phyloP scores from a whole-genome alignment of 2,113 vertebrate genomes.

The Puffinus mauretanicus region DNA sequence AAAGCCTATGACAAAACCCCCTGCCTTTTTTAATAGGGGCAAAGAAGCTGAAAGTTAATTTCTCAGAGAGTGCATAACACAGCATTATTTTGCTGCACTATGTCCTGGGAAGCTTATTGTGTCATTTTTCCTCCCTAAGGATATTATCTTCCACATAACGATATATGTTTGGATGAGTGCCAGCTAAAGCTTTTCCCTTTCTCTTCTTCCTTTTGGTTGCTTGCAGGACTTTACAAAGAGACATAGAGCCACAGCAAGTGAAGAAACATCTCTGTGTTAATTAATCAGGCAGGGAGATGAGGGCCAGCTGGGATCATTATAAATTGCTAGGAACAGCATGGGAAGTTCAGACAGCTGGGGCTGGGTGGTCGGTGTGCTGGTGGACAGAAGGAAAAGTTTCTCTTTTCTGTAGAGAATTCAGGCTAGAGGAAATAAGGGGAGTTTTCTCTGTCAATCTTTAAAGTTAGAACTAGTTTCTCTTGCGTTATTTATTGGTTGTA shows the following conservation, averaged over 20 bases:
- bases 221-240: background rate
- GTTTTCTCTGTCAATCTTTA: background rate
- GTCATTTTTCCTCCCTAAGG: background rate
- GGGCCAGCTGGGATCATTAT: background rate
- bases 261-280: background rate
- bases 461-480: background rate
- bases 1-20: background rate
- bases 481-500: background rate
- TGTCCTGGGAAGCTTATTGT: background rate
- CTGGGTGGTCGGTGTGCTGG: fast-evolving
- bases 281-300: background rate
- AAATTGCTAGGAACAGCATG: background rate
- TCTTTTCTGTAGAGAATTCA: background rate
- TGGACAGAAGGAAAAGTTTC: background rate
- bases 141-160: background rate
- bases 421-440: background rate
- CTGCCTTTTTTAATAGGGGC: background rate
- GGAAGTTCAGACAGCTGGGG: background rate
- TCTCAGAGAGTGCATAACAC: background rate
- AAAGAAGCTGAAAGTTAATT: background rate
- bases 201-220: background rate
- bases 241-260: background rate
- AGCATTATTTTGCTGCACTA: background rate
- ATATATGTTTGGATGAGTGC: background rate
- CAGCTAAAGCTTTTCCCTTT: background rate